Base-by-base conservation (phyloP, 2,888 invertebrate genomes). In the Dicyrtoma fusca region DNA sequence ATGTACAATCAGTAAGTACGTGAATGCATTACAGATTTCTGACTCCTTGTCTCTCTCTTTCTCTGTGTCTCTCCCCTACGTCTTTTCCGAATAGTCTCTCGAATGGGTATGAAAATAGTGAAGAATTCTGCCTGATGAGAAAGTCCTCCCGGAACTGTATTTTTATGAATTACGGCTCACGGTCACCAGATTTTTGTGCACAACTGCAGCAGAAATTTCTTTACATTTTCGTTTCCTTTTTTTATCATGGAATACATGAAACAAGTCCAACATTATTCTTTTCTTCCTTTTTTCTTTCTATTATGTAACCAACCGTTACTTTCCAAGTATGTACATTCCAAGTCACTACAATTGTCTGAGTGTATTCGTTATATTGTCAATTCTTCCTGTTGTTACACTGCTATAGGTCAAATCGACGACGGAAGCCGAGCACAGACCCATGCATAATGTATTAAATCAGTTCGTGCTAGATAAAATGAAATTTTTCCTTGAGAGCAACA, bases 21-120 rank as follows among this genome's bases (percentile, higher is more conserved):
- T 61, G 61, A 26, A 61, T 61, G 44, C 61, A 42, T 61, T 61
- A 61, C 61, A 61, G 61, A 42, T 61, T 61, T 61, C 42, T 26
- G 61, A 42, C 42, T 61, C 42, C 42, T 53, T 19, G 11, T n/a
- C 57, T 57, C 57, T 55, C 55, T 55, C 34, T 34, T 34, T 34
- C 34, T 13, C 13, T 19, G 13, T 19, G 11, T n/a, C 57, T 57
- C 57, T 55, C 55, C 19, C 34, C 34, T 55, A 17, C 23, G 14
- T 23, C 21, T 57, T 57, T 57, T 14, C 23, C 57, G 4, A 34
- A 34, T 34, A 3, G 4, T 34, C 34, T 34, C 34, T 34, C 8
- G 4, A 34, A 34, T 34, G 34, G 34, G 4, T 34, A 34, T 34
- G 34, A 34, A 34, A 34, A 34, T 34, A 34, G 34, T 34, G 8